Evolutionary conservation across 2,888 invertebrate genomes (phyloP).

Genomic region (Copidosoma aretas): DNA sequence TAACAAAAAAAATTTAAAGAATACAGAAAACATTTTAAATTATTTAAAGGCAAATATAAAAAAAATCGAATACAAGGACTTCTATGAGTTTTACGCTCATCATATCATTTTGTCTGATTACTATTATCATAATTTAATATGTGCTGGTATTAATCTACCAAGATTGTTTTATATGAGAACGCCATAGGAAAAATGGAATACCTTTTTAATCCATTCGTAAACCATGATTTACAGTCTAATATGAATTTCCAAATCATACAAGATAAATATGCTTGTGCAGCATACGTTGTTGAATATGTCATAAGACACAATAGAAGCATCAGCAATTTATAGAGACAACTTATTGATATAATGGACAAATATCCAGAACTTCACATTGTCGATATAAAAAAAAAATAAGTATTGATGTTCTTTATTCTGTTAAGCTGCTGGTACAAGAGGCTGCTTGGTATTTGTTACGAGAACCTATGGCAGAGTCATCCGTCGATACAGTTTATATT

Average conservation of each 20-base stretch:
- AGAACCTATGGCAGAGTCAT: too few relatives aligned
- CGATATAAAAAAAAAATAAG: too few relatives aligned
- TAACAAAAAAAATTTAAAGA: conserved; percentile 4
- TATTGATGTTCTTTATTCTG: too few relatives aligned
- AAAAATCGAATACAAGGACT: conserved; percentile 35
- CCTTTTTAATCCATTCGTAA: conserved; percentile 46
- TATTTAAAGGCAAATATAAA: conserved; percentile 41
- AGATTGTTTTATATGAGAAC: conserved; percentile 42
- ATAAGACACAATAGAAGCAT: conserved; percentile 45
- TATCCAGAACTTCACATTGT: too few relatives aligned
- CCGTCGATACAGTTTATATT: too few relatives aligned
- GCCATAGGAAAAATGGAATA: conserved; percentile 42
- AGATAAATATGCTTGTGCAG: conserved; percentile 42
- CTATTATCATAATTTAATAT: conserved; percentile 46
- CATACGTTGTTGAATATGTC: conserved; percentile 46
- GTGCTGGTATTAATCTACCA: conserved; percentile 43
- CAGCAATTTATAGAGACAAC: conserved; percentile 44
- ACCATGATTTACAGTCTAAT: conserved; percentile 41
- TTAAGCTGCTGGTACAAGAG: too few relatives aligned
- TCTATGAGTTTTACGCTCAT: conserved; percentile 41
- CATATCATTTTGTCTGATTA: conserved; percentile 46
- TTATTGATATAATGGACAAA: conserved; percentile 44
- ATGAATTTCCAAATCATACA: conserved; percentile 38
- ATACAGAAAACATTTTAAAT: conserved; percentile 26
- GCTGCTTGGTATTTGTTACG: too few relatives aligned